Conservation (phyloP, 1,140 invertebrate genomes). For the Bilobella aurantiaca region DNA sequence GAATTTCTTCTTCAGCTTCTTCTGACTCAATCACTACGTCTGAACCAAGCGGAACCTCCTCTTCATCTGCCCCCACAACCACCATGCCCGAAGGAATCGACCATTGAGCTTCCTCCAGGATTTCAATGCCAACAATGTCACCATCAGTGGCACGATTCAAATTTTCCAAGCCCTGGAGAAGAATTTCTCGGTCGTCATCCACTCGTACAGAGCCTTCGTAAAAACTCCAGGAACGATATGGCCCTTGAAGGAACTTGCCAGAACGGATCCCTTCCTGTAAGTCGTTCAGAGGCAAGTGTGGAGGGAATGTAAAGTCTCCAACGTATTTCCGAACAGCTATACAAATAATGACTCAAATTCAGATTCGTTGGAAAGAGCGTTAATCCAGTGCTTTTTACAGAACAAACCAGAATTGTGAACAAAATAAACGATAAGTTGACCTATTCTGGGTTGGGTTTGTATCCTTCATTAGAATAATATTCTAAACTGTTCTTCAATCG, state of each 20-base stretch:
- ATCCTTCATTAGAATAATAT: too few relatives aligned
- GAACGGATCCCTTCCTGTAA: conserved; percentile 66
- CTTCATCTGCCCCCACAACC: conserved; percentile 62
- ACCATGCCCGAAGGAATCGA: conserved; percentile 66
- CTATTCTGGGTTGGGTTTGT: too few relatives aligned
- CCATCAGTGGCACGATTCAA: conserved; percentile 91
- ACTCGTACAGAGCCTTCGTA: conserved; percentile 83
- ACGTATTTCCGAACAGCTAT: conserved; percentile 14
- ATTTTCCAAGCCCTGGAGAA: conserved; percentile 75
- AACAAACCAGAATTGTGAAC: too few relatives aligned
- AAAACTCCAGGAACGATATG: conserved; percentile 81
- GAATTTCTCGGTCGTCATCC: conserved; percentile 52
- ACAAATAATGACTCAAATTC: neutral
- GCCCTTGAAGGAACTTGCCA: conserved; percentile 69
- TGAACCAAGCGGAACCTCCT: conserved; percentile 34
- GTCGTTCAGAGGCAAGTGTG: conserved; percentile 67
- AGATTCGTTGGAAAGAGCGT: neutral
- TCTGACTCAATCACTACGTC: conserved; percentile 48
- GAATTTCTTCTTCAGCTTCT: conserved; percentile 44
- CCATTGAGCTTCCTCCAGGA: conserved; percentile 86
- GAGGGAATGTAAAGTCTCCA: conserved; percentile 52
- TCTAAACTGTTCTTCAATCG: too few relatives aligned
- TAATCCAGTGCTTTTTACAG: too few relatives aligned
- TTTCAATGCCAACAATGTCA: conserved; percentile 82
- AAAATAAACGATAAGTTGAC: too few relatives aligned